These are phyloP conservation scores for Malachius bipustulatus DNA, from an alignment of 2,888 invertebrate genomes.

Conservation along the genomic window DNA sequence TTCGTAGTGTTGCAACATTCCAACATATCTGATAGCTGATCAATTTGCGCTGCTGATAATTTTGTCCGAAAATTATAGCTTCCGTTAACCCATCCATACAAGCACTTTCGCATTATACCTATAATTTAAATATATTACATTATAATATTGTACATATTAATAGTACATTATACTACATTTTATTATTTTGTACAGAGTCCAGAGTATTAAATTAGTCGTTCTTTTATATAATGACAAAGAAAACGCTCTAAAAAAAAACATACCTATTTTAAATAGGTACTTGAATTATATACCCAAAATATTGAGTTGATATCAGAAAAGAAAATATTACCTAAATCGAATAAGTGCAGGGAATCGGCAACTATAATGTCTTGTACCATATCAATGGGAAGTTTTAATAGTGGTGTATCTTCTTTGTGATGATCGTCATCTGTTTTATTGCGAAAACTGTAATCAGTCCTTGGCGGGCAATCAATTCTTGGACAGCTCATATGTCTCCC, in stretches of 20 bases:
- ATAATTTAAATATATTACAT: no score
- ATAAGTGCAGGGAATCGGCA: constrained; percentile 20
- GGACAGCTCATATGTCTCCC: constrained; percentile 18
- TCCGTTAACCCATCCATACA: constrained; percentile 18
- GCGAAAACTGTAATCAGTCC: constrained; percentile 19
- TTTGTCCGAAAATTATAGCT: constrained; percentile 16
- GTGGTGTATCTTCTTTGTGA: constrained; percentile 19
- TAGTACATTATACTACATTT: no score
- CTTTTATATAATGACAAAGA: no score
- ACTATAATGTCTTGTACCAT: constrained; percentile 21
- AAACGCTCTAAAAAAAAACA: no score
- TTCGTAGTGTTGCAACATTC: constrained; percentile 13
- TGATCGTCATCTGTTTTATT: constrained; percentile 17
- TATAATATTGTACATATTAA: no score
- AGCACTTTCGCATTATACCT: constrained; percentile 17
- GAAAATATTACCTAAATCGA: constrained; percentile 18
- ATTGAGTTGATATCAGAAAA: no score
- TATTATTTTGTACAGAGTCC: no score
- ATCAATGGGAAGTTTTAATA: constrained; percentile 19
- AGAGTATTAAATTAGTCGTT: no score
- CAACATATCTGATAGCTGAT: constrained; percentile 12
- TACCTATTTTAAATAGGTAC: no score
- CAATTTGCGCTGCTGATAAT: constrained; percentile 8
- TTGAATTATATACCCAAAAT: no score
- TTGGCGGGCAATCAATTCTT: constrained; percentile 13